Evolutionary conservation across 2,113 vertebrate species (phyloP).

Genomic region (Perca fluviatilis): DNA sequence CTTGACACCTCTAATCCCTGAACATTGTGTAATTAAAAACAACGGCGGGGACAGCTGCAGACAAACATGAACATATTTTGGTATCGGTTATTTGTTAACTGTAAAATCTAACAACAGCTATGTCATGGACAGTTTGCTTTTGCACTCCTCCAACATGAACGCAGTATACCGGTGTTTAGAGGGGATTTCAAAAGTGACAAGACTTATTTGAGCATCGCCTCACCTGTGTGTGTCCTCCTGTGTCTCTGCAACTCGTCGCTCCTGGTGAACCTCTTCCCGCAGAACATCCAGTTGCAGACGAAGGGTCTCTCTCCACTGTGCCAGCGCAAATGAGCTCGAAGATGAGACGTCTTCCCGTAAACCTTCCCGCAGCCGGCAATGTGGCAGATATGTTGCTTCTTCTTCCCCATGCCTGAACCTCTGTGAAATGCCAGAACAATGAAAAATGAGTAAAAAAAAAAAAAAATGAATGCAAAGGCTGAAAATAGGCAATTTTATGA

Average conservation of each 20-base stretch:
- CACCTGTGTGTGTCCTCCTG: constrained; percentile 98
- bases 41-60: background rate
- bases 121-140: background rate
- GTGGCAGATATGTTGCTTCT: constrained; percentile 99
- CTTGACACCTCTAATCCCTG: background rate
- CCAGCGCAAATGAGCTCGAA: constrained; percentile 98
- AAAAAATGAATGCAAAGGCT: background rate
- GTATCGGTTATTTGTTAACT: background rate
- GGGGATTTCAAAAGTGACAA: background rate
- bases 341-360: constrained; percentile 97
- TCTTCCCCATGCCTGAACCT: constrained; percentile 96
- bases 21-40: background rate
- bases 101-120: background rate
- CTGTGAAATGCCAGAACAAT: constrained; percentile 73
- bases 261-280: constrained; percentile 98
- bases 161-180: too few relatives aligned
- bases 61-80: background rate
- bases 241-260: constrained; percentile 98
- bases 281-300: constrained; percentile 99
- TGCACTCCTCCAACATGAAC: background rate
- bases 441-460: background rate
- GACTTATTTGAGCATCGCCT: constrained; percentile 49
- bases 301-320: constrained; percentile 98
- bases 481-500: background rate
- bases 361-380: constrained; percentile 98